A percentile compares a stretch with the other conserved stretches of the same genome.
Evolutionary conservation across 2,888 invertebrate species (phyloP).

Genomic region (Zaprionus lineosus): DNA sequence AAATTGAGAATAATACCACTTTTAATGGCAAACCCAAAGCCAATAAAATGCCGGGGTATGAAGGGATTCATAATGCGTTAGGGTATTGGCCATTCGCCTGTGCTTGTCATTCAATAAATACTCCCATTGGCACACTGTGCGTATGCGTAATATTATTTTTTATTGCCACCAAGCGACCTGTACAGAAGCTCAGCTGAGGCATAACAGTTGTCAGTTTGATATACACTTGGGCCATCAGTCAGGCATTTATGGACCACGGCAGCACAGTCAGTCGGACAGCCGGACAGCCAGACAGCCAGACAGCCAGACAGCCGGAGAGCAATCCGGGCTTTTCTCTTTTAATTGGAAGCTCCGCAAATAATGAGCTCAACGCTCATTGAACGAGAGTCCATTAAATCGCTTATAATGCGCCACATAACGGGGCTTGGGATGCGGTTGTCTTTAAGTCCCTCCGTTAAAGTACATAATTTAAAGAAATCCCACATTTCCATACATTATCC

Average conservation of each 20-base stretch:
- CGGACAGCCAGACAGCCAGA: too few species aligned
- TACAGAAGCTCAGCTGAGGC: conserved; percentile 14
- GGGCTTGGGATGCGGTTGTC: background rate
- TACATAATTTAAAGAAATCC: too few species aligned
- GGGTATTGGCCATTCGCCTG: background rate
- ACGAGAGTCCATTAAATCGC: background rate
- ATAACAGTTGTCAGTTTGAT: conserved; percentile 43
- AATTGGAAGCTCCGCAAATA: conserved; percentile 34
- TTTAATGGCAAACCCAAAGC: too few species aligned
- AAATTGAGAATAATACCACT: too few species aligned
- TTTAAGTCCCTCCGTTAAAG: too few species aligned
- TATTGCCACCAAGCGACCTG: conserved; percentile 38
- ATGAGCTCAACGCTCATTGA: conserved; percentile 31
- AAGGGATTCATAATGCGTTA: background rate
- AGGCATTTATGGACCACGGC: conserved; percentile 25
- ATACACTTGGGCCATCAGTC: conserved; percentile 49
- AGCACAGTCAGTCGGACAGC: background rate
- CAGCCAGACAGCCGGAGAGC: conserved; percentile 4
- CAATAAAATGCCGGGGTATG: too few species aligned
- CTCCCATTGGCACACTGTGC: conserved; percentile 17
- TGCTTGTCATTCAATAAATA: conserved; percentile 21
- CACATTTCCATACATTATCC: too few species aligned
- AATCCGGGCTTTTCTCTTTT: conserved; percentile 30
- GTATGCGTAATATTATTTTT: conserved; percentile 45
- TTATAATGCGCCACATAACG: conserved; percentile 25